Conservation (phyloP, 2,113 vertebrate genomes). For the Heterotilapia buettikoferi region DNA sequence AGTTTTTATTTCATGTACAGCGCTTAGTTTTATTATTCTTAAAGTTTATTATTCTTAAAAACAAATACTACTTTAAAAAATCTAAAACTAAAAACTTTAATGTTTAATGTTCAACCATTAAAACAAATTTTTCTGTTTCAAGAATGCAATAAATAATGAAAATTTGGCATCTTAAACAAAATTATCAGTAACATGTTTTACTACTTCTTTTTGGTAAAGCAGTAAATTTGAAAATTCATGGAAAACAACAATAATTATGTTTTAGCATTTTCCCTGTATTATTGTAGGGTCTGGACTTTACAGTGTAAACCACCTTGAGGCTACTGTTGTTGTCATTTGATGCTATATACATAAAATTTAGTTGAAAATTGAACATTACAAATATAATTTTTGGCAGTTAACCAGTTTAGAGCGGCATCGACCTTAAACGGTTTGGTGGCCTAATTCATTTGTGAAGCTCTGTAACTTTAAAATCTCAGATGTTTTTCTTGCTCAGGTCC, state of each 20-base stretch:
- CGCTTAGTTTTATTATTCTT: background rate
- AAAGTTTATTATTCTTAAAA: background rate
- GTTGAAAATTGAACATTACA: background rate
- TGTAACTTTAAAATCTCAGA: background rate
- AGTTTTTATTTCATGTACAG: background rate
- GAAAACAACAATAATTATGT: background rate
- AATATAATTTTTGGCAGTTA: background rate
- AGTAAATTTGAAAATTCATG: background rate
- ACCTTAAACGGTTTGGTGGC: accelerated
- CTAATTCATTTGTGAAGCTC: background rate
- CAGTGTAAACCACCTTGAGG: accelerated
- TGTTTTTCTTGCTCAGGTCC: background rate
- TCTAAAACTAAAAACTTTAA: background rate
- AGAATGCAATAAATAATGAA: background rate
- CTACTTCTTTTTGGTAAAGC: background rate
- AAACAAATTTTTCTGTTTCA: background rate
- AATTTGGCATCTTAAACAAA: background rate
- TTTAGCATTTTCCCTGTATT: background rate
- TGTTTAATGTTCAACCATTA: background rate
- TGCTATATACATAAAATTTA: background rate
- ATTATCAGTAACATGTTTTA: background rate
- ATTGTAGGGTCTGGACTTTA: background rate
- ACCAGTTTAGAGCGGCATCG: accelerated
- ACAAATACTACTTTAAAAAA: background rate
- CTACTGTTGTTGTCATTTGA: background rate